Base-by-base conservation (phyloP, 2,888 invertebrate genomes). In the Lysandra bellargus region DNA sequence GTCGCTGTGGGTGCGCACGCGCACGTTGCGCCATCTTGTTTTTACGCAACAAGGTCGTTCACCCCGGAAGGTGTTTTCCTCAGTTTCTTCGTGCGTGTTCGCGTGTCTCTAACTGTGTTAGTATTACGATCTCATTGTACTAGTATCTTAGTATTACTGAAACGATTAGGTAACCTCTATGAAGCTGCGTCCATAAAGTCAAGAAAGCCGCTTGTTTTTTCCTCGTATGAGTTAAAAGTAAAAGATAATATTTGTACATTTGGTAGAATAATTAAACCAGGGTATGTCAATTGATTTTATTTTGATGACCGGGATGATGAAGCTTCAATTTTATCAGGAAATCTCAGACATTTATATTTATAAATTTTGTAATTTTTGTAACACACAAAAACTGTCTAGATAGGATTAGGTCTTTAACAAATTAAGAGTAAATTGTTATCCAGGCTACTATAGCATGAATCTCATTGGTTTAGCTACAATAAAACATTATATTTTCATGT, bases 21-120 rank as follows among this genome's bases (percentile, higher is more conserved):
- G 85, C 86, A 88, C 89, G 90, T 90, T 91, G 91, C 92, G 90
- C 92, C 90, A 86, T 84, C 87, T 85, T 61, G 82, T 87, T 88
- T 93, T 94, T 94, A 93, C 93, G 94, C 94, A 94, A 94, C 92
- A 86, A 88, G 93, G 92, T 88, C 93, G 84, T 93, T 94, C 90
- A 94, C 94, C 94, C 94, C 94, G 94, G 94, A 94, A 94, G 93
- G 88, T 92, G 90, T 92, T 94, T 93, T 93, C 93, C 92, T 92
- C 89, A 89, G 92, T 93, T 93, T 93, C 93, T 93, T 92, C 91
- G 92, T 89, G 90, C 88, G 88, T 89, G 87, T 87, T 94, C 91
- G 94, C 94, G 93, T 94, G 94, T 91, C 90, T 88, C 81, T 88
- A 83, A 92, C 87, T 93, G 90, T 93, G 92, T 87, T 86, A 87